Conservation (phyloP, 2,888 invertebrate species). For the Frankliniella fusca region DNA sequence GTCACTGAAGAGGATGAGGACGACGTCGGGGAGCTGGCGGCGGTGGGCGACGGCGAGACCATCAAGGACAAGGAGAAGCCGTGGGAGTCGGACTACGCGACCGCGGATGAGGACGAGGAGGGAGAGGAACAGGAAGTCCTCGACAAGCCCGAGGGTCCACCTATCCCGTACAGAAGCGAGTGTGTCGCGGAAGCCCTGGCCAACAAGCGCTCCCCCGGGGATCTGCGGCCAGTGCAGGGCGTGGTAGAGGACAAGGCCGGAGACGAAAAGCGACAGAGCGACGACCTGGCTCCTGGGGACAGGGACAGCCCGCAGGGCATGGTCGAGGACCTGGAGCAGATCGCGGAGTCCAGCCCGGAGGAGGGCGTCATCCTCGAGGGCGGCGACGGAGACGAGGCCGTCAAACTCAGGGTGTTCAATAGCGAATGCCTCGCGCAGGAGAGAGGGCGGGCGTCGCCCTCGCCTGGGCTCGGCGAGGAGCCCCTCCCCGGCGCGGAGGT, state of each 20-base stretch:
- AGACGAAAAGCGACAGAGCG: neutral
- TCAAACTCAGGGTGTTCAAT: too few relatives aligned
- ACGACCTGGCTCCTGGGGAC: neutral
- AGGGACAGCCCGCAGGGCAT: neutral
- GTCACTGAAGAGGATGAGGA: conserved; percentile 2
- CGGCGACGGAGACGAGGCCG: neutral
- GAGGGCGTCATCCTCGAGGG: neutral
- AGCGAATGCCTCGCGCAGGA: too few relatives aligned
- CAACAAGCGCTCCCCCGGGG: neutral
- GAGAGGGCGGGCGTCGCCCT: too few relatives aligned
- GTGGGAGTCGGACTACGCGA: conserved; percentile 3
- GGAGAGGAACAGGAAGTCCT: neutral
- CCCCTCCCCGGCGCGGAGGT: too few relatives aligned
- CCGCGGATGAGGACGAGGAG: neutral
- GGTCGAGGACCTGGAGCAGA: neutral
- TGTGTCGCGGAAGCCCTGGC: neutral
- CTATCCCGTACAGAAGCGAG: neutral
- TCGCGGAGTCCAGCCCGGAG: neutral
- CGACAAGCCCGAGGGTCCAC: neutral
- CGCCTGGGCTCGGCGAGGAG: too few relatives aligned
- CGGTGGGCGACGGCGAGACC: neutral
- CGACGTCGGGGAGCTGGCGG: neutral
- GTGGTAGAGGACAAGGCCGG: neutral
- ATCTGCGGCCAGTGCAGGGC: neutral
- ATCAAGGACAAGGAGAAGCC: neutral